Evolutionary conservation across 2,888 invertebrate genomes (phyloP).

Genomic region (Plagodis dolabraria): DNA sequence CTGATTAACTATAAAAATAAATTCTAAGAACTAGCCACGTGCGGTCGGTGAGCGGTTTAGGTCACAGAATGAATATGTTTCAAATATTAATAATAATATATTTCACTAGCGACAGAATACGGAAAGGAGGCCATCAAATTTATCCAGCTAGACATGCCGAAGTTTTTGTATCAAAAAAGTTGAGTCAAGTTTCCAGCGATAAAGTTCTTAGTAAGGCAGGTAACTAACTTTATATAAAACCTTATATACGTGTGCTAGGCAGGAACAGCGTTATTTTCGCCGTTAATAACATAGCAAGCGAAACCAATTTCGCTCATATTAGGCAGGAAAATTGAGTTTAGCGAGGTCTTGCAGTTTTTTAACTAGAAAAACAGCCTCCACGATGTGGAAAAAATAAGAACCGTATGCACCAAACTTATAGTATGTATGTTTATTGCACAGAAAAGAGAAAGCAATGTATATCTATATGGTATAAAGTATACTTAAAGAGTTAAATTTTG

Average conservation of each 20-base stretch:
- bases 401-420: too few relatives aligned
- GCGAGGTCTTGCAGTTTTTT: constrained; percentile 34
- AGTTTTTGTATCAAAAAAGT: constrained; percentile 5
- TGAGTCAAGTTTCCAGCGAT: background rate
- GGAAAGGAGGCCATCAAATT: too few relatives aligned
- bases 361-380: constrained; percentile 40
- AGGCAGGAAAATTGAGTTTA: constrained; percentile 48
- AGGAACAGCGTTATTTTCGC: constrained; percentile 21
- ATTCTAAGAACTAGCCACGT: too few relatives aligned
- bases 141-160: background rate
- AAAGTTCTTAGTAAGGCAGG: background rate
- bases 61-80: too few relatives aligned
- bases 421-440: too few relatives aligned
- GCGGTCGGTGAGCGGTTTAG: too few relatives aligned
- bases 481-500: too few relatives aligned
- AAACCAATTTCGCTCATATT: constrained; percentile 64
- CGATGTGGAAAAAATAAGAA: constrained; percentile 30
- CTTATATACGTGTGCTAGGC: constrained; percentile 11
- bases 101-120: too few relatives aligned
- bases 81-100: too few relatives aligned
- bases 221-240: background rate
- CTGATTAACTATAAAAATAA: too few relatives aligned
- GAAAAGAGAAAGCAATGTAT: too few relatives aligned
- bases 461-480: too few relatives aligned
- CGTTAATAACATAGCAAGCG: constrained; percentile 51